Percentiles rank a stretch among this genome's conserved stretches.
Conservation (phyloP, 2,888 invertebrate species). For the Bombylius discolor region DNA sequence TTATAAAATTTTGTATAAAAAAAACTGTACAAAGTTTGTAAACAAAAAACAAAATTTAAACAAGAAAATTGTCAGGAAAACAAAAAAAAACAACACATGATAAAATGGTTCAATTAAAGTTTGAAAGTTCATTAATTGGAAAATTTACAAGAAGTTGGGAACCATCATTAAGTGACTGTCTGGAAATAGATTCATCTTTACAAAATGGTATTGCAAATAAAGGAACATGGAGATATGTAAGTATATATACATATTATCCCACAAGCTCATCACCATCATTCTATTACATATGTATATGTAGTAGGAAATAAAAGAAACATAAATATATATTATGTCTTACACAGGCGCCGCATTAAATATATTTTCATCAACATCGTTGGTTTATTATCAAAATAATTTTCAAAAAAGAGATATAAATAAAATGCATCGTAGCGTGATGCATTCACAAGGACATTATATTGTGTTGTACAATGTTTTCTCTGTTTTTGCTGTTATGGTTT, state of each 20-base stretch:
- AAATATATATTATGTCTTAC: not conserved
- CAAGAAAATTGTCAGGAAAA: no score
- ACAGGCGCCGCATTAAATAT: no score
- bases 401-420: no score
- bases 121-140: slow-evolving; percentile 19
- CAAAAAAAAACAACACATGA: not conserved
- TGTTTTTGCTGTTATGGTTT: no score
- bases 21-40: no score
- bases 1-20: no score
- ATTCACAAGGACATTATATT: no score
- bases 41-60: no score
- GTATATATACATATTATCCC: slow-evolving; percentile 6
- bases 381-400: no score
- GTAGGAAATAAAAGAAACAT: not conserved
- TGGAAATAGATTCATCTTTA: slow-evolving; percentile 21
- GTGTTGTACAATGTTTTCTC: no score
- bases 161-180: slow-evolving; percentile 22
- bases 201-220: slow-evolving; percentile 21
- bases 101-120: slow-evolving; percentile 21
- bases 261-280: not conserved
- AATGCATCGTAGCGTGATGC: no score
- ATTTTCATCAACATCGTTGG: no score
- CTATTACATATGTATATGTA: not conserved
- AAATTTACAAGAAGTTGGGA: slow-evolving; percentile 21
- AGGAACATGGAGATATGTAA: slow-evolving; percentile 23